Evolutionary conservation across 2,113 vertebrate genomes (phyloP).

Genomic region (Xiphophorus maculatus): DNA sequence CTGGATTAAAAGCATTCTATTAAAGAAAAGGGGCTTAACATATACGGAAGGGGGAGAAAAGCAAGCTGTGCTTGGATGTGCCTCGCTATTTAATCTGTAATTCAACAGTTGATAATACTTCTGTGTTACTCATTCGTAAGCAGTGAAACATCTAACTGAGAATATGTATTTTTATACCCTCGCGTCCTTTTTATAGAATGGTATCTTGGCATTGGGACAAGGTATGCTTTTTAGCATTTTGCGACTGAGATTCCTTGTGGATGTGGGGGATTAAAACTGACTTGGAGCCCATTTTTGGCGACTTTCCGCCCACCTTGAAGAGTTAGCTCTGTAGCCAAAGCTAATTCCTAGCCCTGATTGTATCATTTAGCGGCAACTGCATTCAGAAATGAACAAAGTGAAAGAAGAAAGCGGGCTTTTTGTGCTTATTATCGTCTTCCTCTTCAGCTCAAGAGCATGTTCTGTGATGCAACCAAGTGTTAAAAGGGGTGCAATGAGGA

Average conservation of each 20-base stretch:
- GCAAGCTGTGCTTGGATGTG: constrained; percentile 54
- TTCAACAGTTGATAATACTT: constrained; percentile 60
- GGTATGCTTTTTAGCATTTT: background rate
- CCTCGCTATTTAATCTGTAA: constrained; percentile 66
- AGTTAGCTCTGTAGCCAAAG: constrained; percentile 28
- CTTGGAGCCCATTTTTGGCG: background rate
- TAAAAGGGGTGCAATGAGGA: constrained; percentile 34
- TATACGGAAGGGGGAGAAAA: constrained; percentile 68
- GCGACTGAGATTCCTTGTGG: background rate
- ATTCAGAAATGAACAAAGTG: background rate
- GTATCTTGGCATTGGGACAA: constrained; percentile 6
- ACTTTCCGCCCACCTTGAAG: background rate
- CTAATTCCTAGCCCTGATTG: constrained; percentile 40
- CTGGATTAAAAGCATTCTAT: constrained; percentile 80
- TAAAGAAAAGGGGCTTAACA: constrained; percentile 72
- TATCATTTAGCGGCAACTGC: constrained; percentile 24
- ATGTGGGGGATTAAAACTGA: background rate
- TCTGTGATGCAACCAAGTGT: constrained; percentile 35
- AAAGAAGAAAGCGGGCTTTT: constrained; percentile 6
- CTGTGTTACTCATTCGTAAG: constrained; percentile 38
- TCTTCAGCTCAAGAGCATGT: constrained; percentile 17
- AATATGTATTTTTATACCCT: background rate
- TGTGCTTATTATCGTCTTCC: constrained; percentile 31
- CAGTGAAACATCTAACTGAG: constrained; percentile 11
- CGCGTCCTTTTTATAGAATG: constrained; percentile 21